phyloP scores from a whole-genome alignment of 1,140 invertebrate genomes.

The Teleopsis dalmanni region DNA sequence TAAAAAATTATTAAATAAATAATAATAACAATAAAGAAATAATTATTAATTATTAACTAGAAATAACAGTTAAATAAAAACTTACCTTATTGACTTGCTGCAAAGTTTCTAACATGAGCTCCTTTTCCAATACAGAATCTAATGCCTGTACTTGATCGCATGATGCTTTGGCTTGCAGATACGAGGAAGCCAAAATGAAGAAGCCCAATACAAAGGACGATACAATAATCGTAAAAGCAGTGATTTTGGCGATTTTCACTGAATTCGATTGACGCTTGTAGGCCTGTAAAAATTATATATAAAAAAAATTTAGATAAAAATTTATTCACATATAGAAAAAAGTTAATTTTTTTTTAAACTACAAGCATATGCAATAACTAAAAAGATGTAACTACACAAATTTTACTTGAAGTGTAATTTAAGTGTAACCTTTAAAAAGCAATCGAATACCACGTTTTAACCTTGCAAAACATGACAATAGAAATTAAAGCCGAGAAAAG shows the following conservation, averaged over 20 bases:
- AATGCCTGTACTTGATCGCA: conserved; percentile 60
- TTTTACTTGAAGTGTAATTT: not conserved
- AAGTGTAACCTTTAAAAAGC: not conserved
- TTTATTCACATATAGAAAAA: not conserved
- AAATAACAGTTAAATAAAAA: not conserved
- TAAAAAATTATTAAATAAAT: no score
- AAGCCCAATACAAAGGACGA: conserved; percentile 68
- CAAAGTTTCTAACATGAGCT: conserved; percentile 54
- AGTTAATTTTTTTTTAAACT: not conserved
- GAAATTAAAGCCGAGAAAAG: no score
- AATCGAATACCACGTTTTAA: no score
- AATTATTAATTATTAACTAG: not conserved
- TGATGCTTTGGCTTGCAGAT: conserved; percentile 66
- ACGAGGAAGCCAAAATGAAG: conserved; percentile 71
- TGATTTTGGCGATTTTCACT: conserved; percentile 73
- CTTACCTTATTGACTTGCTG: conserved; percentile 51
- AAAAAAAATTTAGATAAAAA: not conserved
- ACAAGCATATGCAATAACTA: not conserved
- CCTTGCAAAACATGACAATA: no score
- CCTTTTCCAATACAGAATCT: conserved; percentile 55
- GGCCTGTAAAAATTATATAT: conserved; percentile 52
- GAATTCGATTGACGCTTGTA: conserved; percentile 64
- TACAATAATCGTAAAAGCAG: conserved; percentile 66
- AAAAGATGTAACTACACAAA: not conserved
- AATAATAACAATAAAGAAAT: no score